Base-by-base conservation (phyloP, 2,113 vertebrate genomes). In the Rhizomys pruinosus region DNA sequence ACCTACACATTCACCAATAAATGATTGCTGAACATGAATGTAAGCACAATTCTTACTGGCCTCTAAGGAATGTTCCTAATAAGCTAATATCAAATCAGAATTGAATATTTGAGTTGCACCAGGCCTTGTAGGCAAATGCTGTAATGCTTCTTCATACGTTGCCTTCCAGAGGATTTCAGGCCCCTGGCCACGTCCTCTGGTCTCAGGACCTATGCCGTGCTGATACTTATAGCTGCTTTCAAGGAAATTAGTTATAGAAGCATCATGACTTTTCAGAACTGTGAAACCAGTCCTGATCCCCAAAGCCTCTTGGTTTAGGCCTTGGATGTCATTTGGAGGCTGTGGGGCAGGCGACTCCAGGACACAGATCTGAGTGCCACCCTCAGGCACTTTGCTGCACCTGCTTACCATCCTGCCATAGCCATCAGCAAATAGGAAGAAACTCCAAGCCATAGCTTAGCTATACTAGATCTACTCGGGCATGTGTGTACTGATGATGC, bases 401-500 rank as follows among this genome's bases (percentile, higher is more conserved):
- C 81, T 22, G 10, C 15, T 15, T 9, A 16, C 11, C 37, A 3
- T 17, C 34, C 27, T 17, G 52, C 80, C 42, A 3, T 5, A 12
- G 12, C 11, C 11, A 39, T 9, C 34, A 37, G 22, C 15, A 80
- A 64, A 80, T 0, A 81, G 32, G 16, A 15, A 77, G 61, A 55
- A 34, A 59, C 15, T 69, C 5, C 4, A 55, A 63, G 23, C 27
- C 44, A 68, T 22, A 37, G 44, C 27, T 44, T 37, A 82, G 20
- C 19, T 32, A 13, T 23, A 32, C 63, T 2, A 7, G 71, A 27
- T 15, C 55, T 61, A 37, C 23, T 12, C 29, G 22, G 17, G 27
- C 19, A 10, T 37, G 7, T 19, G 20, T 0, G 1, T 29, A 34
- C n/a, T 63, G 5, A 55, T 4, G 9, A 42, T 42, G 5, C 10